Evolutionary conservation across 1,140 invertebrate genomes (phyloP).

Genomic region (Panulirus ornatus): DNA sequence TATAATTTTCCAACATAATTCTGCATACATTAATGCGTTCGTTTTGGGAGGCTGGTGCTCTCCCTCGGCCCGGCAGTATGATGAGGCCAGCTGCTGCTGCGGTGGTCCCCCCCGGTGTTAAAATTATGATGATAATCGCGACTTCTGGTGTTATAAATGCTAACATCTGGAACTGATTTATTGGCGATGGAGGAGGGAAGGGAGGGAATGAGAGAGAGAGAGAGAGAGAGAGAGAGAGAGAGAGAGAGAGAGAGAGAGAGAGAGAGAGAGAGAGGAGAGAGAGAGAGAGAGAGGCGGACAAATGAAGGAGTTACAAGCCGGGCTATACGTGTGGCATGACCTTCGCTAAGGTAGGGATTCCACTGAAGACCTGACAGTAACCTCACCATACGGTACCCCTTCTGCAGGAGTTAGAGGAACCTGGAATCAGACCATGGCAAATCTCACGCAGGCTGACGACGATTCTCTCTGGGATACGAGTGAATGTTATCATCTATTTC

Average conservation of each 20-base stretch:
- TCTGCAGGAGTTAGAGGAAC: no score
- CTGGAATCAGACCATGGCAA: no score
- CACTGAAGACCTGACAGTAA: no score
- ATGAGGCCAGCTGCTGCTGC: background rate
- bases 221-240: background rate
- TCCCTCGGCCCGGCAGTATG: no score
- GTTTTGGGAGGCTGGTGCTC: no score
- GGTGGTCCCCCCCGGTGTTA: constrained; percentile 31
- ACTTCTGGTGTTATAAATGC: constrained; percentile 54
- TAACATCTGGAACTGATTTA: constrained; percentile 34
- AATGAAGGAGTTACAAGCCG: no score
- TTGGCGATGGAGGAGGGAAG: background rate
- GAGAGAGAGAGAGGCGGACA: background rate
- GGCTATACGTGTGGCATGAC: no score
- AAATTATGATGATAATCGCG: constrained; percentile 35
- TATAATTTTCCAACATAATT: constrained; percentile 59
- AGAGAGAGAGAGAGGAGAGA: background rate
- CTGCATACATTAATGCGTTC: constrained; percentile 55
- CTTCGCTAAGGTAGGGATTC: no score
- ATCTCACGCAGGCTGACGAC: no score
- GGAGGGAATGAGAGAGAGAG: background rate
- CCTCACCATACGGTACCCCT: no score
- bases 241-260: background rate
- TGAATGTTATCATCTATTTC: no score
- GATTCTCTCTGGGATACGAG: no score